These are phyloP conservation scores for Discoglossus pictus DNA, from an alignment of 2,797 vertebrate genomes.

Conservation along the genomic window DNA sequence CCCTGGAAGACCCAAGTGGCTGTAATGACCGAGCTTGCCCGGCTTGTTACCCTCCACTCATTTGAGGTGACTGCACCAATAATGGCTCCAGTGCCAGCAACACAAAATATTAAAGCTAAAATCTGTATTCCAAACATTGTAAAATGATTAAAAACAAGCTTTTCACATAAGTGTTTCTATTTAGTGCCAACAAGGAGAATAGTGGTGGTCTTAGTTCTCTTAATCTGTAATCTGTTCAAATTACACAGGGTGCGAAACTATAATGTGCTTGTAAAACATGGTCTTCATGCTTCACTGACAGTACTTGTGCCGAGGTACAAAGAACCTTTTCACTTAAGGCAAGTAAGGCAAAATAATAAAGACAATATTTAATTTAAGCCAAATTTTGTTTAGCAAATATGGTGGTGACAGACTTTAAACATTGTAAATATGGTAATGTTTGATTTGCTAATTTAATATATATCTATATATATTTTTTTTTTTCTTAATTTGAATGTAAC, in stretches of 20 bases:
- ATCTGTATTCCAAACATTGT: conserved; percentile 84
- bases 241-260: conserved; percentile 74
- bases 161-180: conserved; percentile 46
- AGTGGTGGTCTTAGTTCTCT: conserved; percentile 58
- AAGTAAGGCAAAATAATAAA: background rate
- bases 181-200: conserved; percentile 38
- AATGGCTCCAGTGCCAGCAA: conserved; percentile 81
- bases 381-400: too few relatives aligned
- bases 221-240: conserved; percentile 64
- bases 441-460: too few relatives aligned
- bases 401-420: too few relatives aligned
- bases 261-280: conserved; percentile 69
- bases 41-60: conserved; percentile 89
- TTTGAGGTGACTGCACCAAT: conserved; percentile 84
- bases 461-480: background rate
- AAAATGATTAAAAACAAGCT: conserved; percentile 10
- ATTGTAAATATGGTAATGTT: too few relatives aligned
- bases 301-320: conserved; percentile 50
- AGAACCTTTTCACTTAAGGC: conserved; percentile 19
- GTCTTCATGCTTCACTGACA: conserved; percentile 60
- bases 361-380: too few relatives aligned
- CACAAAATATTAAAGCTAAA: conserved; percentile 77
- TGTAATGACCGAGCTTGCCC: conserved; percentile 90
- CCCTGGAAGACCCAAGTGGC: conserved; percentile 94
- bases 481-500: conserved; percentile 37